Evolutionary conservation across 2,113 vertebrate genomes (phyloP), one percentile per base, ranked within the genome.

Genomic region (Sminthopsis crassicaudata): DNA sequence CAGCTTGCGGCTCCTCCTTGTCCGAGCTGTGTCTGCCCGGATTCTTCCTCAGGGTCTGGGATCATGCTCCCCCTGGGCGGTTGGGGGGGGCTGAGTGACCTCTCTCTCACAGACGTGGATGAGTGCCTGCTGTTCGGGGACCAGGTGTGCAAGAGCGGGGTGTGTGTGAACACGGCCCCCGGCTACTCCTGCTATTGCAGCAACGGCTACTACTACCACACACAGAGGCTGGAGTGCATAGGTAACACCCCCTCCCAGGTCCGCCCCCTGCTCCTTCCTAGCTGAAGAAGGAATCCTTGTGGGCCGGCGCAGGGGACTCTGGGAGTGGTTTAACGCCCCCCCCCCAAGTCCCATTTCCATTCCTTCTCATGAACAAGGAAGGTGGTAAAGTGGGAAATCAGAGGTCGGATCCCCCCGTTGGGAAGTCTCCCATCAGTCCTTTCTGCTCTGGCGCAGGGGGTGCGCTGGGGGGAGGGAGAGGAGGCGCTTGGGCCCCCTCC

Each of bases 171-270:
- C 98, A 99, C 99, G 93, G 98, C 99, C 93, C 99, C 99, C 0
- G 99, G 99, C 36, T 99, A 99, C 97, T 98, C 98, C 11, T 99
- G 99, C 97, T 99, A 99, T 94, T 99, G 99, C 97, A 93, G 98
- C 98, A 99, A 98, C 0, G 99, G 99, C 54, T 99, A 99, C 96
- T 99, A 99, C 92, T 99, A 99, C 60, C 98, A 99, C 90, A 90
- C 91, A 26, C 97, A 97, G 0, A 97, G 99, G 55, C 98, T 99
- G 98, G 99, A 99, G 98, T 99, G 99, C 89, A 95, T 99, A 0
- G 99, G 99, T 99, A 97, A 19, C 98, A 30, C 53, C 84, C 91
- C 53, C 42, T 48, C 89, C 88, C 90, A 19, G 76, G n/a, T 94
- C 95, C 94, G 89, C 92, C 57, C 93, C 89, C 26, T 51, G 60